Base-by-base conservation (phyloP, 2,888 invertebrate species). In the Gymnosoma rotundatum region DNA sequence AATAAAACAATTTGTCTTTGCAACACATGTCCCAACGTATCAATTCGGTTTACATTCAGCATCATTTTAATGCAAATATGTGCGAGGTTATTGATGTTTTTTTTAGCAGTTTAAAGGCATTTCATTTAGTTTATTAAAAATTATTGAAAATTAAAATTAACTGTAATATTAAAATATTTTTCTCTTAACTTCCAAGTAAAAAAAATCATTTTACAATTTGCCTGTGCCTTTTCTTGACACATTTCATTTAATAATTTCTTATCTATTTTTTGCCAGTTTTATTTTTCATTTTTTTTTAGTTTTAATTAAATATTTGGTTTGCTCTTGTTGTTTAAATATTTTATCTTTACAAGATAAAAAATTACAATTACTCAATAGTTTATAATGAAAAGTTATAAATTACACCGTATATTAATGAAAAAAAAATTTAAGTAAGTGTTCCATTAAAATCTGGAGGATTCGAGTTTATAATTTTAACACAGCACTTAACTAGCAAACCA, bases 131-230 rank as follows among this genome's bases (percentile, higher is more conserved):
- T n/a, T n/a, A n/a, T n/a, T n/a, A n/a, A n/a, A n/a, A 36, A 36
- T 45, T 66, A 52, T 21, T 67, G 67, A 60, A 76, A 76, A 50
- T 67, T 69, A 52, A 52, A 67, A 67, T 76, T 69, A 67, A 2
- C 1, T 69, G 9, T 1, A 45, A 45, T 14, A 12, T 45, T 45
- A 12, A 45, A 45, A 14, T 45, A 12, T 45, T 14, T 45, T 45
- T 45, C 5, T 32, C 32, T 32, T 32, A 32, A 5, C 32, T 32
- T 0, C 25, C 4, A 2, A 25, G n/a, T 25, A 25, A 25, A 25
- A 25, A 25, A 25, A 25, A 25, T 25, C 4, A 12, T 12, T 42
- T 42, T 12, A 42, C 2, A 12, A 1, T 10, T 42, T 12, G 12
- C 12, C 12, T 6, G 2, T 12, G 42, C 10, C 8, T 12, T 8